Evolutionary conservation across 1,140 invertebrate genomes (phyloP).

Genomic region (Muscidifurax raptorellus): DNA sequence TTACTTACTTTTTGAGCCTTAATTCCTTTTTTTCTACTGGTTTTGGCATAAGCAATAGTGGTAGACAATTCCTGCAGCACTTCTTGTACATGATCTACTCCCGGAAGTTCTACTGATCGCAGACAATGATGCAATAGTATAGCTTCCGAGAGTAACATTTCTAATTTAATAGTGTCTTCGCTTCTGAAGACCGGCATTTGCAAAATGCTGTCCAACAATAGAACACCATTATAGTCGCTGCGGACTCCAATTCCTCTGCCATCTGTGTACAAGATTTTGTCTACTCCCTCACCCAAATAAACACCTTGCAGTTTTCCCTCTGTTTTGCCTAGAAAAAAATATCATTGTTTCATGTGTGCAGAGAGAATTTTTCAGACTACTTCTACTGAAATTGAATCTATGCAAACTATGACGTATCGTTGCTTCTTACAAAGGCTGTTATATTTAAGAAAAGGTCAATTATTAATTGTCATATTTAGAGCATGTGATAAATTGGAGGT

Average conservation of each 20-base stretch:
- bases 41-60: slow-evolving; percentile 83
- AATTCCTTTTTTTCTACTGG: slow-evolving; percentile 86
- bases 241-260: slow-evolving; percentile 86
- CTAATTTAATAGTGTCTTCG: slow-evolving; percentile 87
- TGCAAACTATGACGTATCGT: too few relatives aligned
- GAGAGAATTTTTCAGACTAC: not conserved
- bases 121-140: slow-evolving; percentile 88
- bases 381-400: too few relatives aligned
- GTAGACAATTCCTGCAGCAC: slow-evolving; percentile 86
- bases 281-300: slow-evolving; percentile 84
- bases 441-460: too few relatives aligned
- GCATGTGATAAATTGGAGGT: too few relatives aligned
- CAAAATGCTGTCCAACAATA: slow-evolving; percentile 90
- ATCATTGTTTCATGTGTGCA: not conserved
- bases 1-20: slow-evolving; percentile 86
- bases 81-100: slow-evolving; percentile 84
- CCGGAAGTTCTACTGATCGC: slow-evolving; percentile 82
- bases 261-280: slow-evolving; percentile 90
- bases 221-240: slow-evolving; percentile 92
- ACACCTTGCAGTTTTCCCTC: slow-evolving; percentile 79
- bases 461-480: too few relatives aligned
- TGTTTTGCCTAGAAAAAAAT: slow-evolving; percentile 73
- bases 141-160: slow-evolving; percentile 91
- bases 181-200: slow-evolving; percentile 84
- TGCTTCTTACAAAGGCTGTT: too few relatives aligned